Base-by-base conservation (phyloP, 1,140 invertebrate species). In the Harpegnathos saltator region DNA sequence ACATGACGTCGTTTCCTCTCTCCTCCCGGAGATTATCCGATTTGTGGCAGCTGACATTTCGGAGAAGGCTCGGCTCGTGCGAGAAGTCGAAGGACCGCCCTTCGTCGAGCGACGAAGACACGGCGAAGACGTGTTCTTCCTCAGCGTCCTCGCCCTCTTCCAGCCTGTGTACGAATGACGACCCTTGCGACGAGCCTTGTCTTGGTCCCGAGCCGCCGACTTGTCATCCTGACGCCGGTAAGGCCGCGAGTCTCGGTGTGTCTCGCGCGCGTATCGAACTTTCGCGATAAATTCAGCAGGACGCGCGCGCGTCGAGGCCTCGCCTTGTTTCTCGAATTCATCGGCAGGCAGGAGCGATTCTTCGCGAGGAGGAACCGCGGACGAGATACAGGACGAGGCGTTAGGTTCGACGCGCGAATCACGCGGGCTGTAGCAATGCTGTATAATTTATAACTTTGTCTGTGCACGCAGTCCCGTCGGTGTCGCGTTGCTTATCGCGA, bases 211-310 rank as follows among this genome's bases (percentile, higher is more conserved):
- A 11, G 33, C 17, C 22, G 15, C 22, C 65, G 22, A 3, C 12
- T 58, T 69, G 4, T 48, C 14, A 29, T 4, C 17, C 52, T 17
- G 19, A 19, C 50, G 0, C 33, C 22, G 65, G 75, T 80, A 71
- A 80, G 1, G 14, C 48, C 58, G 63, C n/a, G 1, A 69, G 26
- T 80, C 44, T 56, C 19, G 7, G 7, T 33, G 66, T 38, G 4
- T 0, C 19, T 17, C 15, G 19, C 29, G n/a, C 7, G 19, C 38
- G 29, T 68, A 33, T 68, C 29, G 9, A 80, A 80, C 75, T 80
- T 80, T 48, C 24, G 11, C n/a, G 9, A 80, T 80, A 59, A 69
- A 80, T 80, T 73, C 33, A 3, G 15, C n/a, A n/a, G n/a, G n/a
- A n/a, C n/a, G n/a, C n/a, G n/a, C n/a, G n/a, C 7, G 38, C 38